These are phyloP conservation scores for Lepetodrilus schrolli DNA, from an alignment of 2,888 invertebrate species.

Conservation along the genomic window DNA sequence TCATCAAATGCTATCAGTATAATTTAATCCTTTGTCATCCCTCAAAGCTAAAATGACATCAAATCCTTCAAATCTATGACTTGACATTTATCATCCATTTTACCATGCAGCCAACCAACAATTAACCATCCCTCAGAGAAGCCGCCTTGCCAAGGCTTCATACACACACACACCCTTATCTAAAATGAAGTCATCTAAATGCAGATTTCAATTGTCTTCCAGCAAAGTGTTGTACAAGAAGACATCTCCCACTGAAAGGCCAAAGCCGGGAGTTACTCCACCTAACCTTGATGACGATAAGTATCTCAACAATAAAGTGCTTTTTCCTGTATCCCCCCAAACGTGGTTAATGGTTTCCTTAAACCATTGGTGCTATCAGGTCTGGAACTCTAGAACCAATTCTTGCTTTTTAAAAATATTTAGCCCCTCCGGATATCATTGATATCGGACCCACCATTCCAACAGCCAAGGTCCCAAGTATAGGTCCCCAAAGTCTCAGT, in stretches of 20 bases:
- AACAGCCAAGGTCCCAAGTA: too few relatives aligned
- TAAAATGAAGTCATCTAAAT: background rate
- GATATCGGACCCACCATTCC: background rate
- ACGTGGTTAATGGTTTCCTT: background rate
- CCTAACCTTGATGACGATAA: too few relatives aligned
- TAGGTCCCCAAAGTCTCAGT: background rate
- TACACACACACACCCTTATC: slow-evolving; percentile 3
- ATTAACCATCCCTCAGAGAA: too few relatives aligned
- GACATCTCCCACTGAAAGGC: background rate
- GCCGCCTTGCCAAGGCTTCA: background rate
- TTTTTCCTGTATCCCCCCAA: background rate
- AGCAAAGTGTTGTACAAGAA: background rate
- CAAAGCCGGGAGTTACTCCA: too few relatives aligned
- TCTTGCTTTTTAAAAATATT: background rate
- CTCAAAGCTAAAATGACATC: too few relatives aligned
- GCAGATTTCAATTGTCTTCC: slow-evolving; percentile 16
- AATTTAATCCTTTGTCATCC: too few relatives aligned
- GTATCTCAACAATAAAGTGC: background rate
- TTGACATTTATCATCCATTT: too few relatives aligned
- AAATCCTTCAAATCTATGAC: too few relatives aligned
- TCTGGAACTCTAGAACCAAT: background rate
- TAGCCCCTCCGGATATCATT: background rate
- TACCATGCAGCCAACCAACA: too few relatives aligned
- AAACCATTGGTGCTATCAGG: background rate
- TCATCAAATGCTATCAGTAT: too few relatives aligned